Percentiles rank a stretch among this genome's conserved stretches.
These are phyloP conservation scores for Carassius auratus DNA, from an alignment of 2,113 vertebrate genomes.

Conservation along the genomic window DNA sequence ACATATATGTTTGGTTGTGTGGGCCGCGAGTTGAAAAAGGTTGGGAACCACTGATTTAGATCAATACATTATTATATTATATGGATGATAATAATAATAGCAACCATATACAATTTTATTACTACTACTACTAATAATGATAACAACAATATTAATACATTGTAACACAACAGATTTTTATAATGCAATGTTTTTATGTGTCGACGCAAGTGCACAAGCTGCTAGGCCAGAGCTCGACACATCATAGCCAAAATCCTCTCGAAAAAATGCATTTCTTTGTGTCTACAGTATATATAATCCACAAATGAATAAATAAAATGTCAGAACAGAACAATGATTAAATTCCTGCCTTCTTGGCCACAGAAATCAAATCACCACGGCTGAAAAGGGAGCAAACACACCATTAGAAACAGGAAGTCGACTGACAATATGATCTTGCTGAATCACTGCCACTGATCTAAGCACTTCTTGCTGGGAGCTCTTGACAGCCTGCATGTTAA, in stretches of 20 bases:
- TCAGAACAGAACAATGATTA: neutral
- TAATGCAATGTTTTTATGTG: too few species aligned
- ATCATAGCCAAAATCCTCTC: neutral
- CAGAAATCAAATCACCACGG: constrained; percentile 51
- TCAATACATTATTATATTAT: too few species aligned
- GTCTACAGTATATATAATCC: neutral
- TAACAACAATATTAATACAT: too few species aligned
- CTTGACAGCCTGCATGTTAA: constrained; percentile 13
- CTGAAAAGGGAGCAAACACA: constrained; percentile 51
- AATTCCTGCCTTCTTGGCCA: constrained; percentile 58
- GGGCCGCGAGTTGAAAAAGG: too few species aligned
- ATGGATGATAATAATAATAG: too few species aligned
- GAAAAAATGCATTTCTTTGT: neutral
- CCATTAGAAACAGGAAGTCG: constrained; percentile 52
- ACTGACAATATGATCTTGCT: constrained; percentile 52
- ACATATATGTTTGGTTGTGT: too few species aligned
- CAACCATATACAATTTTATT: too few species aligned
- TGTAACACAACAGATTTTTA: too few species aligned
- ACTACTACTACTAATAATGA: too few species aligned
- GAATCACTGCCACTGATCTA: constrained; percentile 59
- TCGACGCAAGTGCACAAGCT: neutral
- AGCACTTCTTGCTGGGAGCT: constrained; percentile 46
- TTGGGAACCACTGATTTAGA: too few species aligned
- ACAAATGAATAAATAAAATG: neutral
- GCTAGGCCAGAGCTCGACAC: neutral